Evolutionary conservation across 2,113 vertebrate genomes (phyloP), one percentile per base, ranked within the genome.

Genomic region (Phasianus colchicus): DNA sequence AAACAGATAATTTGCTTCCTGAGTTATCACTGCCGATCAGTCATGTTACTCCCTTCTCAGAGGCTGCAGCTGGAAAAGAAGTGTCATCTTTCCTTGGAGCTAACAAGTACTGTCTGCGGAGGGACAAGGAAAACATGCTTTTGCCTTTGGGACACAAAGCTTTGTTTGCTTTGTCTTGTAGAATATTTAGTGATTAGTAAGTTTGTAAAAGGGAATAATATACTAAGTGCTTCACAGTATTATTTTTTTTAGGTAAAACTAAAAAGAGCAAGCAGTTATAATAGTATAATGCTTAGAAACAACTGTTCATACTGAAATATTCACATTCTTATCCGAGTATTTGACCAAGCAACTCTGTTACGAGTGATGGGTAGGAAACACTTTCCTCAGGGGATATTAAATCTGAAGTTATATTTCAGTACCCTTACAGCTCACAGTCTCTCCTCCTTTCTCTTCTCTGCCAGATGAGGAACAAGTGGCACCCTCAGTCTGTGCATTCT

Each of bases 401-500:
- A 88, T 77, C 58, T 87, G 40, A 69, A 78, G 29, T 55, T 90
- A 81, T 14, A 22, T 64, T 96, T 64, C 55, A 87, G 82, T 73
- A 81, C 71, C 24, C 11, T 81, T 52, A 38, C 27, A 89, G 36
- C 9, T 89, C 27, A 10, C 70, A 82, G 30, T 86, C 55, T 86
- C 92, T 67, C 15, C 54, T 43, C 61, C 25, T 88, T 81, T 66
- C 30, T 48, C 58, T 87, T 40, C 20, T 17, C 8, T 13, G 19
- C 0, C 2, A 82, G 63, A n/a, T 32, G 36, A 0, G 2, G 8
- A 60, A 21, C 19, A 11, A 50, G 30, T 0, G 1, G 57, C 30
- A 66, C 7, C 43, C 58, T 61, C 40, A n/a, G 6, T 76, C 57
- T 0, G 0, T 61, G 27, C 1, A 3, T 43, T 82, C 61, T 75